Evolutionary conservation across 1,140 invertebrate genomes (phyloP).

Genomic region (Muscidifurax raptorellus): DNA sequence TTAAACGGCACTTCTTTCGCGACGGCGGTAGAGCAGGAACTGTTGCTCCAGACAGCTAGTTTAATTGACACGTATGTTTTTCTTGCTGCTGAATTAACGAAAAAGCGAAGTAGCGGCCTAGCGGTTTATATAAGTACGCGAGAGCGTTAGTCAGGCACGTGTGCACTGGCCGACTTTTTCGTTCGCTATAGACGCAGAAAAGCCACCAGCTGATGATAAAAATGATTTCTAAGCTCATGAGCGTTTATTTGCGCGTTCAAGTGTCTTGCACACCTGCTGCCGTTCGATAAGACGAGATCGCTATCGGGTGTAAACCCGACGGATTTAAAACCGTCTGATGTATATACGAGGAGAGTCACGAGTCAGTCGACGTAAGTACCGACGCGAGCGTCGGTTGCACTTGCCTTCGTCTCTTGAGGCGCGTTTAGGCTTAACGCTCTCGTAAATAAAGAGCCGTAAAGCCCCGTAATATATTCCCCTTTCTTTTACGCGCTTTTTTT

Average conservation of each 20-base stretch:
- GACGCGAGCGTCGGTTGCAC: not conserved
- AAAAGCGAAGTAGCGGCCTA: not conserved
- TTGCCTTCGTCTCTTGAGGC: not conserved
- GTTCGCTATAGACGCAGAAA: not conserved
- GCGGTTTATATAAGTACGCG: too few relatives aligned
- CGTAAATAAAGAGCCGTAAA: conserved; percentile 70
- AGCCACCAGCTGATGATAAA: not conserved
- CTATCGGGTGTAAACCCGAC: not conserved
- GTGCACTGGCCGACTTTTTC: not conserved
- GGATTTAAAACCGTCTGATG: not conserved
- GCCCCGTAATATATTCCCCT: conserved; percentile 59
- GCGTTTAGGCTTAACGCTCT: conserved; percentile 62
- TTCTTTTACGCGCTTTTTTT: conserved; percentile 54
- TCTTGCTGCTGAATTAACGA: not conserved
- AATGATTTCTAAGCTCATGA: not conserved
- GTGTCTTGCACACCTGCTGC: not conserved
- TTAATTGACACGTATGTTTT: conserved; percentile 38
- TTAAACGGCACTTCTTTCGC: conserved; percentile 25
- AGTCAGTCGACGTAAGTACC: not conserved
- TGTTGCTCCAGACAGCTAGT: not conserved
- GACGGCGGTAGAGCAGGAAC: conserved; percentile 8
- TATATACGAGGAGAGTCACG: too few relatives aligned
- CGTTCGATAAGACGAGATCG: not conserved
- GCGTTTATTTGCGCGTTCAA: not conserved
- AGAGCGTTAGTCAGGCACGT: not conserved